Conservation (phyloP, 2,113 vertebrate genomes). For the Plectropomus leopardus region DNA sequence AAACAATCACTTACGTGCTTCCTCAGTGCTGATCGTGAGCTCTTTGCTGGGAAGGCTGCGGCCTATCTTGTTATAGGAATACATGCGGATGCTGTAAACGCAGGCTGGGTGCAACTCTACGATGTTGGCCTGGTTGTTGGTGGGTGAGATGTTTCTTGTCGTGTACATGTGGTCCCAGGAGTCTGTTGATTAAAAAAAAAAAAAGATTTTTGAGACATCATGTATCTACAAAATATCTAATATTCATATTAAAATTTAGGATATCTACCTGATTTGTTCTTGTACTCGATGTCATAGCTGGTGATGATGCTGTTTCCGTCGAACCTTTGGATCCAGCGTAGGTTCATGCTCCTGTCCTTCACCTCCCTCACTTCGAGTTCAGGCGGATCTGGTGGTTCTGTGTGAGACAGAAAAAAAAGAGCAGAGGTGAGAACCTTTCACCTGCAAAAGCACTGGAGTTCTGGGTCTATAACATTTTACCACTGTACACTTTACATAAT, state of each 20-base stretch:
- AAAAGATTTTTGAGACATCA: neutral
- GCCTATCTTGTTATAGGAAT: constrained; percentile 98
- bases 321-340: constrained; percentile 97
- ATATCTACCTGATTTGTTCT: constrained; percentile 94
- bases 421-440: neutral
- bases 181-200: constrained; percentile 85
- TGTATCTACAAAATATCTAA: neutral
- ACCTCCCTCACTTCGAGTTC: constrained; percentile 97
- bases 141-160: constrained; percentile 97
- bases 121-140: constrained; percentile 99
- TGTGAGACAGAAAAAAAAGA: neutral
- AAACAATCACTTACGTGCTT: constrained; percentile 89
- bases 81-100: constrained; percentile 99
- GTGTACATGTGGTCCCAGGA: constrained; percentile 99
- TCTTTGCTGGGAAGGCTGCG: constrained; percentile 98
- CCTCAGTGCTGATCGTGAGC: constrained; percentile 96
- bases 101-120: constrained; percentile 97
- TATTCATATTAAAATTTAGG: neutral
- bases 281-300: constrained; percentile 98
- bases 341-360: constrained; percentile 97
- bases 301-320: constrained; percentile 99
- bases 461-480: neutral
- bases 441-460: neutral
- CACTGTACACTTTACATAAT: neutral
- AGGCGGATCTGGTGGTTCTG: constrained; percentile 97